phyloP scores from a whole-genome alignment of 2,113 vertebrate species.

The human region GRCh38 chrX:13349001-13349500 shows the following conservation, averaged over 20 bases:
- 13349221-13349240: not conserved
- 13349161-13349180: not conserved
- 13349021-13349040: not conserved
- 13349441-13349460: too few species aligned
- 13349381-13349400: too few species aligned
- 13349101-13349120: not conserved
- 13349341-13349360: not conserved
- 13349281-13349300: not conserved
- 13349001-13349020: not conserved
- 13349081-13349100: not conserved
- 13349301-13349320: not conserved
- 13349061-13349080: not conserved
- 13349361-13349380: not conserved
- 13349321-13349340: not conserved
- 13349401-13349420: too few species aligned
- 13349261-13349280: not conserved
- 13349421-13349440: too few species aligned
- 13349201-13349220: not conserved
- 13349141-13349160: not conserved
- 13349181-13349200: not conserved
- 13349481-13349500: too few species aligned
- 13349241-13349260: not conserved
- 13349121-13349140: not conserved
- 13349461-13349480: too few species aligned
- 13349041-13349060: not conserved